phyloP scores from a whole-genome alignment of 2,888 invertebrate species.

The Antitype chi region DNA sequence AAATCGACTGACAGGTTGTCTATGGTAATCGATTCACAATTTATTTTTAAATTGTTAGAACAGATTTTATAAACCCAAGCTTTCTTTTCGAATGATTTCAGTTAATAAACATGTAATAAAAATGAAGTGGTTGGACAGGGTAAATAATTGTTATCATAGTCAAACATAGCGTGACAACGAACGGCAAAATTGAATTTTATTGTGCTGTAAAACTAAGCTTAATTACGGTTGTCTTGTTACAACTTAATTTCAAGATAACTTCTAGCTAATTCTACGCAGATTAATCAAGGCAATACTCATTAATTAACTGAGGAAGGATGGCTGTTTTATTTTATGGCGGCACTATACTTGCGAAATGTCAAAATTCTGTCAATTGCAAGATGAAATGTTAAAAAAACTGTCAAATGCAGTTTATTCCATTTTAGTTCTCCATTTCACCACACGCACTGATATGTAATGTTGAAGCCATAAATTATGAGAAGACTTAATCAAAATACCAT shows the following conservation, averaged over 20 bases:
- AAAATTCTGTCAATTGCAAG: background rate
- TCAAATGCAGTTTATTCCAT: background rate
- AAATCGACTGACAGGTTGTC: slow-evolving; percentile 11
- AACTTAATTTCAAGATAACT: background rate
- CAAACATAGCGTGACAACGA: slow-evolving; percentile 28
- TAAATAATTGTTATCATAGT: slow-evolving; percentile 21
- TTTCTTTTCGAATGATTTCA: slow-evolving; percentile 1
- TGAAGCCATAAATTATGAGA: background rate
- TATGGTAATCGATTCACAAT: background rate
- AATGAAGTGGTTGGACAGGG: background rate
- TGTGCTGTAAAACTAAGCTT: slow-evolving; percentile 7
- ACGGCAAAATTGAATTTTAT: background rate
- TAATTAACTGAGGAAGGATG: background rate
- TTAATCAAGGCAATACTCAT: background rate
- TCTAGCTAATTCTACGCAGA: background rate
- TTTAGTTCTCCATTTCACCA: background rate
- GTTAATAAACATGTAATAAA: background rate
- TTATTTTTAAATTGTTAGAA: background rate
- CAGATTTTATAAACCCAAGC: background rate
- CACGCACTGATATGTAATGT: background rate
- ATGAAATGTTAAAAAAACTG: background rate
- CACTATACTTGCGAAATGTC: background rate
- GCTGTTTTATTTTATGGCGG: background rate
- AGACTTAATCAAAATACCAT: background rate
- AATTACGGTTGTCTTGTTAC: background rate